Evolutionary conservation across 2,888 invertebrate genomes (phyloP), one percentile per base, ranked within the genome.

Genomic region (Ellobium chinense): DNA sequence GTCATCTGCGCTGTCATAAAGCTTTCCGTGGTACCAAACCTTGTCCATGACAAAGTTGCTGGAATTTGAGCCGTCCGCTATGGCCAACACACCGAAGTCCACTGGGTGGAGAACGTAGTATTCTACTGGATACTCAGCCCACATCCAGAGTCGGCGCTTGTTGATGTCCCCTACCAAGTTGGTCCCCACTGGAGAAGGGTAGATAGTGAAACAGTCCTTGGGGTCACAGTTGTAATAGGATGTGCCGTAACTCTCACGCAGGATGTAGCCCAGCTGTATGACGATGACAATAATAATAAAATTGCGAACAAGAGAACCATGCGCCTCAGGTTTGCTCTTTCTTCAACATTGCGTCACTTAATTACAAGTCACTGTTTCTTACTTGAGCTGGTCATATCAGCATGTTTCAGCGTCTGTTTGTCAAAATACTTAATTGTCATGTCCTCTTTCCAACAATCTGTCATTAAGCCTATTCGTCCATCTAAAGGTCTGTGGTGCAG

Each of bases 231-330:
- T 80, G 0, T 69, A 46, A 12, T 89, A 80, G 12, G 81, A 84
- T 2, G 86, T 88, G 2, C 87, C 89, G 74, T 86, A 91, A 74
- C 87, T 87, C 66, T 90, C 90, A 29, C 68, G 75, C 24, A 91
- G 65, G 36, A 90, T 83, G 62, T 82, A 56, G 4, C 87, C 86
- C 1, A 87, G 12, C 83, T 83, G 80, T 46, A 18, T 7, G n/a
- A n/a, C n/a, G n/a, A n/a, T n/a, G n/a, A n/a, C n/a, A n/a, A n/a
- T n/a, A n/a, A n/a, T n/a, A n/a, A n/a, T n/a, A n/a, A n/a, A n/a
- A n/a, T n/a, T n/a, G n/a, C n/a, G n/a, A n/a, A n/a, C n/a, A n/a
- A n/a, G n/a, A n/a, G n/a, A n/a, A n/a, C n/a, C n/a, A n/a, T n/a
- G n/a, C n/a, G n/a, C n/a, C n/a, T n/a, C n/a, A n/a, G n/a, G n/a